phyloP scores from a whole-genome alignment of 2,888 invertebrate genomes.

The Camptogramma bilineatum region DNA sequence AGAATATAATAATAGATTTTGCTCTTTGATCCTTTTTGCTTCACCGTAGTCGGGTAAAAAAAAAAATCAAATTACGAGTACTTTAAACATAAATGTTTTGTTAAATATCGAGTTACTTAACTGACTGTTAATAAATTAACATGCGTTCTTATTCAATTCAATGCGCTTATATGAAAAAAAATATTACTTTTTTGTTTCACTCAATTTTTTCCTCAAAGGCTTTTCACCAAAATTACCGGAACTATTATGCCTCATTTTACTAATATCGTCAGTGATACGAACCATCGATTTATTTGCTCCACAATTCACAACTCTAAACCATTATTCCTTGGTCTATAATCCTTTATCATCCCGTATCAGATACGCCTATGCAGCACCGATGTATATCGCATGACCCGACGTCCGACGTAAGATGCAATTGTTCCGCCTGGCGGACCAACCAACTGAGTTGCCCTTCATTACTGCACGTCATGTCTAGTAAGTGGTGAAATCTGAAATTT shows the following conservation, averaged over 20 bases:
- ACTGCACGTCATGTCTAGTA: conserved; percentile 45
- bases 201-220: neutral
- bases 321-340: conserved; percentile 10
- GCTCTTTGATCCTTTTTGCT: too few species aligned
- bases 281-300: neutral
- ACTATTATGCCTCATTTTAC: neutral
- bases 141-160: too few species aligned
- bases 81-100: too few species aligned
- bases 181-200: too few species aligned
- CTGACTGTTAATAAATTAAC: too few species aligned
- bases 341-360: conserved; percentile 17
- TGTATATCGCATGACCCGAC: conserved; percentile 27
- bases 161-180: too few species aligned
- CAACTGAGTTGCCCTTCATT: conserved; percentile 83
- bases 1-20: too few species aligned
- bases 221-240: neutral
- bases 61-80: too few species aligned
- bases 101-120: too few species aligned
- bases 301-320: conserved; percentile 9
- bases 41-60: too few species aligned
- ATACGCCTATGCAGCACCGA: conserved; percentile 9
- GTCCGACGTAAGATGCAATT: conserved; percentile 77
- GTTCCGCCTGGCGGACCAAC: conserved; percentile 79
- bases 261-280: neutral
- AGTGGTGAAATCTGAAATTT: conserved; percentile 34